phyloP scores from a whole-genome alignment of 2,113 vertebrate genomes.

The Grammomys surdaster region DNA sequence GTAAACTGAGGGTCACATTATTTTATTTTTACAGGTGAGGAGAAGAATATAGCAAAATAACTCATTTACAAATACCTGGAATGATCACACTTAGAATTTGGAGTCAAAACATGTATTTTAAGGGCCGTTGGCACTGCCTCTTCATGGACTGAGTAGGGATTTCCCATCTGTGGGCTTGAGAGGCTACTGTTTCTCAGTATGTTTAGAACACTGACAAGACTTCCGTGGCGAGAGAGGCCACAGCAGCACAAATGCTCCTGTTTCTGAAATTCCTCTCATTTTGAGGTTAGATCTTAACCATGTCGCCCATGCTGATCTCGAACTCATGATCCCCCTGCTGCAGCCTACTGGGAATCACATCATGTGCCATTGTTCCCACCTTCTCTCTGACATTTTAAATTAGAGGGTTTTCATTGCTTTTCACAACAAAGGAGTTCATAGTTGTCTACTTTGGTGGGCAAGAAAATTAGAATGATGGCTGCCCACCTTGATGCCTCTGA shows the following conservation, averaged over 20 bases:
- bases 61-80: neutral
- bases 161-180: neutral
- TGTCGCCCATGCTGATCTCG: neutral
- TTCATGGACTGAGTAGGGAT: neutral
- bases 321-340: neutral
- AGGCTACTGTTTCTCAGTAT: neutral
- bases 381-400: neutral
- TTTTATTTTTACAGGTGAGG: constrained; percentile 36
- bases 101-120: neutral
- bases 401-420: constrained; percentile 21
- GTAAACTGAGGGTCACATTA: neutral
- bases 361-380: neutral
- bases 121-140: neutral
- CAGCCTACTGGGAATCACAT: neutral
- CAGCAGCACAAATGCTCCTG: neutral
- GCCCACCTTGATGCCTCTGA: constrained; percentile 40
- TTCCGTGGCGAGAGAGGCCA: neutral
- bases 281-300: neutral
- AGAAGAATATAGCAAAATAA: constrained; percentile 27
- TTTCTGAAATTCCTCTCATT: neutral
- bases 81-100: constrained; percentile 26
- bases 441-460: constrained; percentile 50
- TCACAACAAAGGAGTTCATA: neutral
- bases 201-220: neutral
- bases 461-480: constrained; percentile 40